Percentiles rank a stretch among this genome's conserved stretches.
Evolutionary conservation across 2,113 vertebrate species (phyloP).

Genomic region (Gavialis gangeticus): DNA sequence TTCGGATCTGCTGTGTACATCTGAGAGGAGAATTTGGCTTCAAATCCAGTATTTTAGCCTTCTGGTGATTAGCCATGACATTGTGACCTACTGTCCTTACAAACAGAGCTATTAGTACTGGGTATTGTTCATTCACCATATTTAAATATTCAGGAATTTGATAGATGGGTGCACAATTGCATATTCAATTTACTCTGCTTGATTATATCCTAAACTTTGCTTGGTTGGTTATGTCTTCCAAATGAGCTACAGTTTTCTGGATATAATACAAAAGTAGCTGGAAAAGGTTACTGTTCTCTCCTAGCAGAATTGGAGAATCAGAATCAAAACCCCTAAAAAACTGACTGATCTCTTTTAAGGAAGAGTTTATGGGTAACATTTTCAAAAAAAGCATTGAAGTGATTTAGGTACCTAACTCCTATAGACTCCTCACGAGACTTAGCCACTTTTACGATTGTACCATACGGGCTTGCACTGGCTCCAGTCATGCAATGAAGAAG

Average conservation of each 20-base stretch:
- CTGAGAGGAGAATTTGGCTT: neutral
- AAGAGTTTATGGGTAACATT: neutral
- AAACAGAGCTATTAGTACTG: neutral
- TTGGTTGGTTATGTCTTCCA: neutral
- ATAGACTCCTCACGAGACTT: neutral
- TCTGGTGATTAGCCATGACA: neutral
- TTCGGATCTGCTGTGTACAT: neutral
- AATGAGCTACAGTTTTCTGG: neutral
- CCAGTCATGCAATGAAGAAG: neutral
- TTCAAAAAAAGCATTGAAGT: neutral
- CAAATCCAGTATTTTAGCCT: rapidly evolving
- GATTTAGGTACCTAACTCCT: neutral
- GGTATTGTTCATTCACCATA: neutral
- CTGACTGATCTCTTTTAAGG: neutral
- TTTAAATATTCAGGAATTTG: neutral
- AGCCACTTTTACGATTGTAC: neutral
- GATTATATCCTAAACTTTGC: neutral
- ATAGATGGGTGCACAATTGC: neutral
- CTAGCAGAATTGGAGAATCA: neutral
- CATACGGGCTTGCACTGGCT: neutral
- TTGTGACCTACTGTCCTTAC: neutral
- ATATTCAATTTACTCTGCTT: neutral
- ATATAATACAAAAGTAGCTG: neutral
- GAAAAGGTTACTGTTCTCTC: neutral
- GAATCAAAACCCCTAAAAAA: neutral